Evolutionary conservation across 2,797 vertebrate species (phyloP).

Genomic region (Strix occidentalis): DNA sequence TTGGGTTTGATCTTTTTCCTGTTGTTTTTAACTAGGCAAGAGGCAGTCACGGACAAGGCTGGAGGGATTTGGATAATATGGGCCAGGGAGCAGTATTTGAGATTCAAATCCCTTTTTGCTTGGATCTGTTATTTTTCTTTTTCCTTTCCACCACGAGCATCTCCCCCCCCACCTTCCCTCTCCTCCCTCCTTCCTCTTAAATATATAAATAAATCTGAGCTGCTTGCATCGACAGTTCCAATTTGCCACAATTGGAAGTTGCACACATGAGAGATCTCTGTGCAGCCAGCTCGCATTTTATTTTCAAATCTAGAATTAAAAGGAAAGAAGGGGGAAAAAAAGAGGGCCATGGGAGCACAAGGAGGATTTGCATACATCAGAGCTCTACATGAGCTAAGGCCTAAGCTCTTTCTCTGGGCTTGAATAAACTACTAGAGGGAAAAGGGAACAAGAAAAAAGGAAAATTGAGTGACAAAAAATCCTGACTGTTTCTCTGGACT

Average conservation of each 20-base stretch:
- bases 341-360: conserved; percentile 65
- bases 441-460: conserved; percentile 44
- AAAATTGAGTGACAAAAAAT: conserved; percentile 39
- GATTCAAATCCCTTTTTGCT: conserved; percentile 70
- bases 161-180: conserved; percentile 31
- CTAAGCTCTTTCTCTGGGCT: conserved; percentile 55
- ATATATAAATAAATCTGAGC: conserved; percentile 74
- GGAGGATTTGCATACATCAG: conserved; percentile 77
- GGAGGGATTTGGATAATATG: conserved; percentile 65
- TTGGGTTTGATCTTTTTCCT: conserved; percentile 49
- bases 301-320: conserved; percentile 76
- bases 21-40: conserved; percentile 63
- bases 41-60: conserved; percentile 43
- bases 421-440: conserved; percentile 56
- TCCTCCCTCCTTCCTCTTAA: conserved; percentile 54
- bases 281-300: conserved; percentile 74
- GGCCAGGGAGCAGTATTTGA: conserved; percentile 57
- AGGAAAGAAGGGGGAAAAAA: conserved; percentile 47
- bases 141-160: not conserved
- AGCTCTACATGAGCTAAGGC: conserved; percentile 51
- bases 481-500: not conserved
- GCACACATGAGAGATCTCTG: conserved; percentile 72
- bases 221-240: conserved; percentile 72
- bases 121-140: conserved; percentile 54
- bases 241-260: conserved; percentile 74